Percentiles rank a stretch among this genome's conserved stretches.
Conservation (phyloP, 2,113 vertebrate species). For the Xenopus laevis region DNA sequence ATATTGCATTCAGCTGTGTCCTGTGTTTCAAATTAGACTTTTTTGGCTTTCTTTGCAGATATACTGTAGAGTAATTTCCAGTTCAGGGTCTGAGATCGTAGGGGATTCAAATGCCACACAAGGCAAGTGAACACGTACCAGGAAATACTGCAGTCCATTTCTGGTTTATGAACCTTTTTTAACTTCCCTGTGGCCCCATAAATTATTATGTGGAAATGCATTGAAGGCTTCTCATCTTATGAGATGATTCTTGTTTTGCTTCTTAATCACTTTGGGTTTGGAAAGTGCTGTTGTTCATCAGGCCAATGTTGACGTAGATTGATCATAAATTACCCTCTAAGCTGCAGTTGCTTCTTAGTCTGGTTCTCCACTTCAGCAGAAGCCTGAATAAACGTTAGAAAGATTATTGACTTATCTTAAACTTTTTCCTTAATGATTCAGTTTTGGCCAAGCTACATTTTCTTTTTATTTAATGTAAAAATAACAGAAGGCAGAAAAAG, state of each 20-base stretch:
- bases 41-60: too few species aligned
- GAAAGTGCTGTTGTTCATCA: conserved; percentile 1
- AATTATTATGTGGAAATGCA: neutral
- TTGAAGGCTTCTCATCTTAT: neutral
- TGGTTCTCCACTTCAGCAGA: neutral
- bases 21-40: too few species aligned
- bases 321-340: neutral
- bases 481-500: neutral
- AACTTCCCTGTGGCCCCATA: neutral
- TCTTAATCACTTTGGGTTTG: neutral
- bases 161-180: conserved; percentile 1
- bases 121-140: neutral
- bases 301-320: neutral
- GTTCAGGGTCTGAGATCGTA: neutral
- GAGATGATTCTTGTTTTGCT: neutral
- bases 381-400: neutral
- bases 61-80: neutral
- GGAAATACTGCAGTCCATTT: neutral
- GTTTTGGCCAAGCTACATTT: neutral
- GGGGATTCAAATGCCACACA: neutral
- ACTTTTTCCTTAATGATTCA: conserved; percentile 1
- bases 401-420: conserved; percentile 5
- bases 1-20: too few species aligned
- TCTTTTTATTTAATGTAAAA: neutral
- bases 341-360: conserved; percentile 1